Evolutionary conservation across 2,797 vertebrate species (phyloP).

Genomic region (Hapalemur alaotrensis): DNA sequence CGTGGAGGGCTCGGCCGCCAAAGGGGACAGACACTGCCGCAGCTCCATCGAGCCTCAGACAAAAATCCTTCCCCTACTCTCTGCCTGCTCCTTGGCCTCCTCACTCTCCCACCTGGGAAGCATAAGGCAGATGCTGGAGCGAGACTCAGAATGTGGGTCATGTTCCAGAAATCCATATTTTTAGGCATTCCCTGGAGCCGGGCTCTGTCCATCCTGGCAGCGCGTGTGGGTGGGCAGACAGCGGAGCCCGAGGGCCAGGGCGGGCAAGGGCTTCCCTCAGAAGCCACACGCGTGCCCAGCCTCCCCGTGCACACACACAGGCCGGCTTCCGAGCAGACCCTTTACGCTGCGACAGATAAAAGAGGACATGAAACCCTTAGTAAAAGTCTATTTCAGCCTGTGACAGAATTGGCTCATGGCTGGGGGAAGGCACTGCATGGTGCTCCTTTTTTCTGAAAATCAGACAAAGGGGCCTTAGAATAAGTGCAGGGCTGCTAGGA

Average conservation of each 20-base stretch:
- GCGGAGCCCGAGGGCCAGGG: background rate
- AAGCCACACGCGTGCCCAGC: background rate
- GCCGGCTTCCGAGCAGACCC: background rate
- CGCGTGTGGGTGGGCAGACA: background rate
- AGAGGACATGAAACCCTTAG: background rate
- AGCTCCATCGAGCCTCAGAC: background rate
- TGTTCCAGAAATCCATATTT: constrained; percentile 47
- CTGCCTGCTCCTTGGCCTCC: background rate
- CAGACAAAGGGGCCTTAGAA: constrained; percentile 53
- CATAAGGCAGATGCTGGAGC: constrained; percentile 1
- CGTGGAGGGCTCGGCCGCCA: background rate
- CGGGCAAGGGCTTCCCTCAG: background rate
- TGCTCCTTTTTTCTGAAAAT: background rate
- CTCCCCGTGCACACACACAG: background rate
- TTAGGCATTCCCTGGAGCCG: background rate
- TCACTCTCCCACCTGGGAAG: background rate
- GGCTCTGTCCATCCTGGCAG: background rate
- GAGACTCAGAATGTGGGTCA: background rate
- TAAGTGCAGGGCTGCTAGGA: background rate
- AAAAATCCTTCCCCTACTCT: background rate
- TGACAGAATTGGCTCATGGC: background rate
- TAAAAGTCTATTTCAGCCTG: constrained; percentile 22
- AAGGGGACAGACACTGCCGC: constrained; percentile 22
- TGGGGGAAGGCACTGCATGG: background rate
- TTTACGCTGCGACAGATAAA: background rate